A percentile compares a stretch with the other conserved stretches of the same genome.
Evolutionary conservation across 2,888 invertebrate species (phyloP).

Genomic region (Caenorhabditis sp.): DNA sequence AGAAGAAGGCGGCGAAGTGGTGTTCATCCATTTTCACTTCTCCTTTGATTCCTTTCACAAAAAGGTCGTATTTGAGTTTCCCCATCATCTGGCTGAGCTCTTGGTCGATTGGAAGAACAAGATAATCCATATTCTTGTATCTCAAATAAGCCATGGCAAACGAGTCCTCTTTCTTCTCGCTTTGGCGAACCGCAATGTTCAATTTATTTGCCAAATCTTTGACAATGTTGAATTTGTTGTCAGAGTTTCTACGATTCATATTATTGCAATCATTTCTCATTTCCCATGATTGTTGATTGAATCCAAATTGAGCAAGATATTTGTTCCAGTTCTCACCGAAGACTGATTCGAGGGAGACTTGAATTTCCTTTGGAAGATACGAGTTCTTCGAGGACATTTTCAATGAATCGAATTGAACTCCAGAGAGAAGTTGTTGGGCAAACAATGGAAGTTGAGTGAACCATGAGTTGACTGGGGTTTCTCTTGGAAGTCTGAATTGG

Average conservation of each 20-base stretch:
- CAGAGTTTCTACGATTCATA: too few relatives aligned
- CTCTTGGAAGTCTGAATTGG: constrained; percentile 35
- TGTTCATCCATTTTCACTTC: constrained; percentile 21
- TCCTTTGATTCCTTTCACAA: constrained; percentile 42
- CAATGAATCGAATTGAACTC: constrained; percentile 36
- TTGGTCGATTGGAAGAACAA: constrained; percentile 62
- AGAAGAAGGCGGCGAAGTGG: neutral
- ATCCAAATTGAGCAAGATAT: constrained; percentile 43
- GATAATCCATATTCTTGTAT: constrained; percentile 62
- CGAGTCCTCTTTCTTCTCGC: constrained; percentile 23
- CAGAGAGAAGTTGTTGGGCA: constrained; percentile 35
- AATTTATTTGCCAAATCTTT: constrained; percentile 54
- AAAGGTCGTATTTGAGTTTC: too few relatives aligned
- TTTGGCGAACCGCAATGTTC: constrained; percentile 47
- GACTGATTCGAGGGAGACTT: constrained; percentile 45
- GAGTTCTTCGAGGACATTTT: constrained; percentile 51
- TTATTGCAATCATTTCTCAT: too few relatives aligned
- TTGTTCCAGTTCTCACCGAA: constrained; percentile 52
- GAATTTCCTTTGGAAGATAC: constrained; percentile 41
- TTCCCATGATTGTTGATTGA: too few relatives aligned
- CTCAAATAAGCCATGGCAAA: constrained; percentile 51
- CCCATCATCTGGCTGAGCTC: too few relatives aligned
- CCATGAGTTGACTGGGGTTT: constrained; percentile 22
- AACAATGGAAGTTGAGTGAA: constrained; percentile 44
- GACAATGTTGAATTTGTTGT: too few relatives aligned